Conservation (phyloP, 2,113 vertebrate species). For the Odocoileus hemionus region DNA sequence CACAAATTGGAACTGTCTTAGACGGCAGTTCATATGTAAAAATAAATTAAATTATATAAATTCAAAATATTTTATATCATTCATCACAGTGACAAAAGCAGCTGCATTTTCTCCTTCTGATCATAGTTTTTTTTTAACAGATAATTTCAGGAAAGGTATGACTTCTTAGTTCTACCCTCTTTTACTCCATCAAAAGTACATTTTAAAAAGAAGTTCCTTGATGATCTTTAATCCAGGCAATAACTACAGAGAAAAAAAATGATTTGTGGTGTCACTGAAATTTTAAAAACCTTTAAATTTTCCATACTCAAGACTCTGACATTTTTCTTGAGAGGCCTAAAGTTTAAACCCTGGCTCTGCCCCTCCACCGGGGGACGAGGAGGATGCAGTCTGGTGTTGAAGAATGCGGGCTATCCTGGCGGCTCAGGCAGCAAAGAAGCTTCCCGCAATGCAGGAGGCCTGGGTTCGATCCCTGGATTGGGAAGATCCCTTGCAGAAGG, state of each 20-base stretch:
- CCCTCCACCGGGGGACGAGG: background rate
- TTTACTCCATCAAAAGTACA: background rate
- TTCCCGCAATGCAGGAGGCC: background rate
- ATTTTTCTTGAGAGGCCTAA: background rate
- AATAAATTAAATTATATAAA: slow-evolving; percentile 49
- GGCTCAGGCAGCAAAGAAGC: background rate
- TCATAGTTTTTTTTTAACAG: slow-evolving; percentile 27
- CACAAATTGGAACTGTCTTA: slow-evolving; percentile 55
- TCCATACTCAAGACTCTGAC: background rate
- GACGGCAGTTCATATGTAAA: slow-evolving; percentile 47
- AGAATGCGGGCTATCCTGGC: background rate
- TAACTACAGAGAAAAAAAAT: background rate
- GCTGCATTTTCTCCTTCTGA: background rate
- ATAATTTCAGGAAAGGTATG: background rate
- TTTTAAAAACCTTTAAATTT: background rate
- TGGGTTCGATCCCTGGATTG: background rate
- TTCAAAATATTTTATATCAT: slow-evolving; percentile 31
- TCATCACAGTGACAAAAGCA: slow-evolving; percentile 43
- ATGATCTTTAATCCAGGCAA: background rate
- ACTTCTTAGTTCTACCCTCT: background rate
- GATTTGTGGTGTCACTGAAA: background rate
- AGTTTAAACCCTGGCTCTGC: background rate
- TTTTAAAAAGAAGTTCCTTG: background rate
- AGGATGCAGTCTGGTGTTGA: background rate
- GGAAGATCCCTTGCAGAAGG: background rate